Conservation (phyloP, 2,113 vertebrate species). For the Phylloscopus trochiloides region DNA sequence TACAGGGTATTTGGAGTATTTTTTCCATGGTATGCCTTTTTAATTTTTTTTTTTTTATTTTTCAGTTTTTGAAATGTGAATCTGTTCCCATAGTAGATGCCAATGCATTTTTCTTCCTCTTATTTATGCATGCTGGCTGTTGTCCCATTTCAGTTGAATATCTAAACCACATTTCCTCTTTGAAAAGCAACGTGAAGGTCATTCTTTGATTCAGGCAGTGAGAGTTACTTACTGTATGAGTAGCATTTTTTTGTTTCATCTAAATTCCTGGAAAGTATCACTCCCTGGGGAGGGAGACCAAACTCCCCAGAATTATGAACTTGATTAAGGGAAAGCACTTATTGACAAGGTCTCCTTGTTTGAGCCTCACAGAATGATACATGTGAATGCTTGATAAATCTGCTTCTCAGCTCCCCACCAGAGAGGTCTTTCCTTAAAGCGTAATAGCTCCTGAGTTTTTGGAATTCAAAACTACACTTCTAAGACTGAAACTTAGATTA, state of each 20-base stretch:
- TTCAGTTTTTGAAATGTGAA: neutral
- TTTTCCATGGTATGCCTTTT: neutral
- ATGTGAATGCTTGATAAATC: neutral
- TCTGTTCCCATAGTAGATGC: neutral
- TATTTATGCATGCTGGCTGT: constrained; percentile 6
- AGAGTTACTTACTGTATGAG: neutral
- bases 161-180: neutral
- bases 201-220: neutral
- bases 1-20: neutral
- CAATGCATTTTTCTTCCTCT: neutral
- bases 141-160: neutral
- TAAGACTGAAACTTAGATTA: neutral
- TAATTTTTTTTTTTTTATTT: neutral
- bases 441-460: neutral
- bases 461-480: neutral
- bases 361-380: neutral
- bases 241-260: neutral
- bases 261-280: neutral
- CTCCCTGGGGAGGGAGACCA: neutral
- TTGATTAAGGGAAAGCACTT: neutral
- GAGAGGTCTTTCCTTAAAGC: neutral
- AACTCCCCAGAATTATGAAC: neutral
- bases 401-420: neutral
- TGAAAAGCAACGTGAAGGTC: neutral
- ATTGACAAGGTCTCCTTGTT: neutral